Conservation (phyloP, 2,113 vertebrate species). For the Oreochromis spilurus region DNA sequence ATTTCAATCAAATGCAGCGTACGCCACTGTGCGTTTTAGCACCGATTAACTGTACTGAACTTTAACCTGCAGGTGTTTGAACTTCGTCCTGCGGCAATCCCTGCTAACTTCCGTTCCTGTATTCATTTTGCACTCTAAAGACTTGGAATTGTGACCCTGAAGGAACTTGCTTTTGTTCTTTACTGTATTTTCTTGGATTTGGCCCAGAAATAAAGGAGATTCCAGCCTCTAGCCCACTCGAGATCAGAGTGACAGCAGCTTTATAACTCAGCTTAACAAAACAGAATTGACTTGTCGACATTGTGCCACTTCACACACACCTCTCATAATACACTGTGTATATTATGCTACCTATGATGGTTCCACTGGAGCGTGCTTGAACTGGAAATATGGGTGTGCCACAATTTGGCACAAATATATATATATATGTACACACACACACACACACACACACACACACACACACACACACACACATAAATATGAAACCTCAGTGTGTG, state of each 20-base stretch:
- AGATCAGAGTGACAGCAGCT: constrained; percentile 34
- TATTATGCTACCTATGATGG: background rate
- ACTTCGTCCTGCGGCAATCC: background rate
- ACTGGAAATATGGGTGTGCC: constrained; percentile 52
- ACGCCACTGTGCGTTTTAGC: background rate
- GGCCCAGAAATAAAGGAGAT: background rate
- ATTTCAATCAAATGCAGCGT: constrained; percentile 23
- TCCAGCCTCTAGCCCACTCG: constrained; percentile 1
- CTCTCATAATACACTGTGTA: constrained; percentile 8
- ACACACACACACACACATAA: too few species aligned
- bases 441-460: too few species aligned
- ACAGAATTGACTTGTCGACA: constrained; percentile 23
- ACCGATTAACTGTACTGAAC: background rate
- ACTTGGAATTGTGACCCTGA: background rate
- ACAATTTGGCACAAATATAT: constrained; percentile 6
- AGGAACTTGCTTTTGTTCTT: background rate
- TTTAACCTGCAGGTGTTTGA: background rate
- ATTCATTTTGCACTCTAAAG: background rate
- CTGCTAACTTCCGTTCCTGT: background rate
- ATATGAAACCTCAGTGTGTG: background rate
- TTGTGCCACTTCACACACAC: background rate
- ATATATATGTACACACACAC: background rate
- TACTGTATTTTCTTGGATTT: background rate
- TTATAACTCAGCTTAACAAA: constrained; percentile 33
- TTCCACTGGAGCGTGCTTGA: constrained; percentile 33